These are phyloP conservation scores for Dendronephthya gigantea DNA, from an alignment of 64 coral and sea anemone species.

Conservation along the genomic window DNA sequence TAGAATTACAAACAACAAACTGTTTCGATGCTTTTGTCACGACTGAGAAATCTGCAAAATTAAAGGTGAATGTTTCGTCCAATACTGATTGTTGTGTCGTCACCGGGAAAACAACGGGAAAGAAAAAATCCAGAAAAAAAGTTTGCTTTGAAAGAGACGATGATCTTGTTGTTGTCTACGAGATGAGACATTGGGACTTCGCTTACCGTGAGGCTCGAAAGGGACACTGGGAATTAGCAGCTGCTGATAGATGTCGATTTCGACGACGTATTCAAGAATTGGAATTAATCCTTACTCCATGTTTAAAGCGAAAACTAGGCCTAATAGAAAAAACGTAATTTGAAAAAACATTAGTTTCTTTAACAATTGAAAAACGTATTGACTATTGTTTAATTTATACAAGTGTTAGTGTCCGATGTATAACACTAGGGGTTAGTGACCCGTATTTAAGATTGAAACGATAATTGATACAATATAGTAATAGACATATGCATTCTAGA, in stretches of 20 bases:
- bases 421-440: too few species aligned
- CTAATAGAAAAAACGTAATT: background rate
- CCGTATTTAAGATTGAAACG: background rate
- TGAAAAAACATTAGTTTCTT: background rate
- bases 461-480: background rate
- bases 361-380: background rate
- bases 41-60: background rate
- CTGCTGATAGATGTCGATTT: conserved; percentile 37
- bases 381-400: too few species aligned
- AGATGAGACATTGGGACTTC: conserved; percentile 39
- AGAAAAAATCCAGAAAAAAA: conserved; percentile 15
- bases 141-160: conserved; percentile 39
- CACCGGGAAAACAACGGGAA: background rate
- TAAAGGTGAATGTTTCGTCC: background rate
- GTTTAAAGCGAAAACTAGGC: conserved; percentile 24
- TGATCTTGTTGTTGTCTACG: conserved; percentile 15
- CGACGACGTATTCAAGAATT: conserved; percentile 15
- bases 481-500: background rate
- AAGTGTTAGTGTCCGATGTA: too few species aligned
- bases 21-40: too few species aligned
- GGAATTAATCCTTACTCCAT: conserved; percentile 38
- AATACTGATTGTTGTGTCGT: background rate
- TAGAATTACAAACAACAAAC: too few species aligned
- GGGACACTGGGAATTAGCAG: conserved; percentile 33
- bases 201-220: conserved; percentile 38